Percentiles rank a stretch among this genome's conserved stretches.
phyloP scores from a whole-genome alignment of 2,797 vertebrate species.

The Aselliscus stoliczkanus region DNA sequence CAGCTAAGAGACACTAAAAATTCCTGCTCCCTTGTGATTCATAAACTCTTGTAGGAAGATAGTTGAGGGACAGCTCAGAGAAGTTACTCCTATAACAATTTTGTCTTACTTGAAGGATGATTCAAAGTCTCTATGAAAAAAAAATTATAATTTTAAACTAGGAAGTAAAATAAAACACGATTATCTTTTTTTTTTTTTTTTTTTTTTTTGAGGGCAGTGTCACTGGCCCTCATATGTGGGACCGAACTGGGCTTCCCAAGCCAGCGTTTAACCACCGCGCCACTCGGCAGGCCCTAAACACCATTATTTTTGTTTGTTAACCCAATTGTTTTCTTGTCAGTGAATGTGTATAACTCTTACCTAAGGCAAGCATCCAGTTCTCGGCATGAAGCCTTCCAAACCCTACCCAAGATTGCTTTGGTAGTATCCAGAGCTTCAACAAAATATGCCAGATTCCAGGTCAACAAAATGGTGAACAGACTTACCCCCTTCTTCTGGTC shows the following conservation, averaged over 20 bases:
- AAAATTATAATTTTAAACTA: background rate
- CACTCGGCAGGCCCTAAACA: too few species aligned
- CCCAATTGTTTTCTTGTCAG: background rate
- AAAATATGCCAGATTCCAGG: background rate
- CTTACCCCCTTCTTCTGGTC: background rate
- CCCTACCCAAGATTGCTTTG: background rate
- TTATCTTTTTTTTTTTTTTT: too few species aligned
- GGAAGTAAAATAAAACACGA: background rate
- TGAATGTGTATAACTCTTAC: background rate
- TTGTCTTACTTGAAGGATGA: background rate
- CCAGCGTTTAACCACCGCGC: too few species aligned
- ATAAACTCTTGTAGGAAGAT: background rate
- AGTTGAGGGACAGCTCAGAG: background rate
- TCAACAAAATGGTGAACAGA: background rate
- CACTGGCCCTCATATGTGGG: too few species aligned
- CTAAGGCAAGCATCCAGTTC: background rate
- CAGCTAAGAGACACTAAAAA: background rate
- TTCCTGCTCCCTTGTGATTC: background rate
- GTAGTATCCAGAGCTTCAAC: background rate
- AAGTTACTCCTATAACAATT: background rate
- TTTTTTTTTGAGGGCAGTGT: too few species aligned
- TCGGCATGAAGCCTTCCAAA: background rate
- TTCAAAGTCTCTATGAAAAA: background rate
- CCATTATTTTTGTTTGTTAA: too few species aligned
- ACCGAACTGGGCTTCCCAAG: too few species aligned